Percentiles rank a stretch among this genome's conserved stretches.
phyloP scores from a whole-genome alignment of 2,888 invertebrate genomes.

The Diabrotica balteata region DNA sequence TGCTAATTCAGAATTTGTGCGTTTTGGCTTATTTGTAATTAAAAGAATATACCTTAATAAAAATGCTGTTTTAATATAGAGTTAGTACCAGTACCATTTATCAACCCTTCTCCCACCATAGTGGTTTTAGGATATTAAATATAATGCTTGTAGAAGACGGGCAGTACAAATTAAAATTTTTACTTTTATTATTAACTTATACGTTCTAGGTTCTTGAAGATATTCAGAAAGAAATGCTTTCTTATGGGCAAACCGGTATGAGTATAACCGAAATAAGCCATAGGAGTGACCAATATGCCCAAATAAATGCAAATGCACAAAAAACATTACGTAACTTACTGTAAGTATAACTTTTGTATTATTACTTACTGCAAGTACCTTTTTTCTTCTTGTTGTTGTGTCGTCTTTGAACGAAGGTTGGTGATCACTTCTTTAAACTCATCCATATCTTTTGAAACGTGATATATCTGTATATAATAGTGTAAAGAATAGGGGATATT shows the following conservation, averaged over 20 bases:
- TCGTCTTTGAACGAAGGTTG: not conserved
- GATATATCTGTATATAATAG: too few relatives aligned
- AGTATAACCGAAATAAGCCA: constrained; percentile 96
- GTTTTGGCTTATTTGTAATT: too few relatives aligned
- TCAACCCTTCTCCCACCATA: too few relatives aligned
- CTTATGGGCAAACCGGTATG: constrained; percentile 80
- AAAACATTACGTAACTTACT: constrained; percentile 68
- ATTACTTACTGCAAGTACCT: not conserved
- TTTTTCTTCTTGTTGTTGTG: not conserved
- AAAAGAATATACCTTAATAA: too few relatives aligned
- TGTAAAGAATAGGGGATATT: too few relatives aligned
- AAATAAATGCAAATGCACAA: constrained; percentile 75
- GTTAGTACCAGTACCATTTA: too few relatives aligned
- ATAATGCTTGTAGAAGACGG: too few relatives aligned
- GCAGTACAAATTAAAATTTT: not conserved
- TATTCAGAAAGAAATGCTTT: constrained; percentile 81
- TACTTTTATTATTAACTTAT: not conserved
- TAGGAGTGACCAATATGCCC: constrained; percentile 82
- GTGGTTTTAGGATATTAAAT: too few relatives aligned
- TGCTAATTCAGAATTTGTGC: too few relatives aligned
- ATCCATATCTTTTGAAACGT: too few relatives aligned
- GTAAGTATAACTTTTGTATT: constrained; percentile 63
- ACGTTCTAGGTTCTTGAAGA: constrained; percentile 79
- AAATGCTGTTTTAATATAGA: too few relatives aligned
- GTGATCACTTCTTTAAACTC: too few relatives aligned